Base-by-base conservation (phyloP, 2,888 invertebrate species). In the Agapostemon virescens region DNA sequence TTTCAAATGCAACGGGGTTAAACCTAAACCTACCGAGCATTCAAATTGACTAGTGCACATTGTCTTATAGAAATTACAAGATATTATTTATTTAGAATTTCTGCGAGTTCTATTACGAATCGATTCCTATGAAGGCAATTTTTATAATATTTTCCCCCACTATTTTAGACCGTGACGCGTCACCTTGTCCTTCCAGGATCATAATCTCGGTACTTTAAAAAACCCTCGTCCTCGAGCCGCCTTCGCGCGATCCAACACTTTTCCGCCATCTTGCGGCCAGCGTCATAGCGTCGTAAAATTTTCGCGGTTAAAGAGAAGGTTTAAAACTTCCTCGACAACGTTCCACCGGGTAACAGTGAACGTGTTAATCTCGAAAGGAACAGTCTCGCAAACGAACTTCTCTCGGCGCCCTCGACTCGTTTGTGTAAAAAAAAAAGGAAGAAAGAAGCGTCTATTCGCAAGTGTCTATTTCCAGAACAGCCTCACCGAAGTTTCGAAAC, bases 401-500 rank as follows among this genome's bases (percentile, higher is more conserved):
- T 36, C n/a, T 9, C 49, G n/a, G 11, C 36, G 13, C n/a, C 4
- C 36, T 36, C n/a, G 36, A 36, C n/a, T 63, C 63, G 36, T 36
- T 63, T 20, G 11, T 36, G 63, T 36, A 33, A 36, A 63, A 33
- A 61, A 61, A 45, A 45, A 20, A 20, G 40, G 40, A 40, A 52
- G 23, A 52, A 20, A 40, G 13, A 1, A 42, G 61, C 20, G n/a
- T 63, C 63, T 13, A 20, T 36, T 36, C 63, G 20, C 36, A 63
- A 36, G 36, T 63, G 36, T 72, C 30, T 33, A 61, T 23, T 33
- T 23, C 33, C 49, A 15, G 58, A 61, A 13, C 58, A 42, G 40
- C 26, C 26, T 61, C 30, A 20, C 20, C 13, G 9, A 79, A 78
- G 40, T 71, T 77, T 26, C 49, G 33, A 13, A 11, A 40, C 38